A percentile compares a stretch with the other conserved stretches of the same genome.
phyloP scores from a whole-genome alignment of 2,113 vertebrate genomes.

The Uropsilus gracilis region DNA sequence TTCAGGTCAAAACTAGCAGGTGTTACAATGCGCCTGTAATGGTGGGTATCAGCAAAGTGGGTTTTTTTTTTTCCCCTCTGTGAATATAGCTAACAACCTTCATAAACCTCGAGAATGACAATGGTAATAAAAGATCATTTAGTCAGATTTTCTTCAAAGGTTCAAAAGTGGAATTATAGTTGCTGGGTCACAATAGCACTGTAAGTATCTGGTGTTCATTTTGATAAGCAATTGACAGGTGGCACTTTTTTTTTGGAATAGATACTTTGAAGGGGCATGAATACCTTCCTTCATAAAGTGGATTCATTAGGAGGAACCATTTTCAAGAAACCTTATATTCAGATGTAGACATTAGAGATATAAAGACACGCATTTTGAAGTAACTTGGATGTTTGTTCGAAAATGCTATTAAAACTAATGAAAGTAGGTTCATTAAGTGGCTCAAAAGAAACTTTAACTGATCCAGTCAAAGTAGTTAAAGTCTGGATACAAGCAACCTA shows the following conservation, averaged over 20 bases:
- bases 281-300: constrained; percentile 33
- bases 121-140: not conserved
- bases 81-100: not conserved
- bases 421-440: not conserved
- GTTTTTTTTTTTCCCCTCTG: not conserved
- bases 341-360: not conserved
- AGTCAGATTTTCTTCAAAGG: not conserved
- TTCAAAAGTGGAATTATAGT: constrained; percentile 17
- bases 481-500: not conserved
- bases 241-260: constrained; percentile 28
- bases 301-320: not conserved
- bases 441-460: not conserved
- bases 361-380: not conserved
- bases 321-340: not conserved
- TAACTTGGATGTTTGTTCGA: not conserved
- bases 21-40: not conserved
- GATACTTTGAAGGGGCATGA: constrained; percentile 22
- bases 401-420: not conserved
- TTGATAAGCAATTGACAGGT: not conserved
- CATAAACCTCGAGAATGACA: not conserved
- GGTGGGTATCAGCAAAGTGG: not conserved
- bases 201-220: not conserved
- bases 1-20: constrained; percentile 3
- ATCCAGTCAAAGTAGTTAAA: not conserved
- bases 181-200: not conserved